A percentile compares a stretch with the other conserved stretches of the same genome.
These are phyloP conservation scores for Conus canariensis DNA, from an alignment of 2,888 invertebrate species.

Conservation along the genomic window DNA sequence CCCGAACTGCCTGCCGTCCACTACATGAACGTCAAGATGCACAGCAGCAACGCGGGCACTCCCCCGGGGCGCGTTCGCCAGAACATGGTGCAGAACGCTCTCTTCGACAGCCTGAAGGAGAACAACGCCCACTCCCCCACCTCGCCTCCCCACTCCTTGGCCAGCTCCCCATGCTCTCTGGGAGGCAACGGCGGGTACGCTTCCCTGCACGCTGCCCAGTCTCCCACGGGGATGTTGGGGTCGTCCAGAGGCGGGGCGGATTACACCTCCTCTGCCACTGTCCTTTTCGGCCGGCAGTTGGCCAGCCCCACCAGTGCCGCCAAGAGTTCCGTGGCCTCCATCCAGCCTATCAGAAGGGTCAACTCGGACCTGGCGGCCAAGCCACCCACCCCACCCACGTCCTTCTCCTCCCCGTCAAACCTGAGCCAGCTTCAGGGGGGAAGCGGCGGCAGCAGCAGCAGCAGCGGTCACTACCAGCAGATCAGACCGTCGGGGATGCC, in stretches of 20 bases:
- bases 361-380: constrained; percentile 51
- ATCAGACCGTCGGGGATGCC: constrained; percentile 20
- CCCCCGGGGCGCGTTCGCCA: constrained; percentile 32
- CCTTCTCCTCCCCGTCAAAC: constrained; percentile 52
- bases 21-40: constrained; percentile 73
- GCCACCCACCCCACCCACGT: constrained; percentile 48
- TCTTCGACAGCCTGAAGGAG: constrained; percentile 70
- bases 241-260: background rate
- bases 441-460: constrained; percentile 19
- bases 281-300: constrained; percentile 1
- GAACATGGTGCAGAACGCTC: constrained; percentile 63
- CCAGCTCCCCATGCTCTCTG: constrained; percentile 46
- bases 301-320: constrained; percentile 26
- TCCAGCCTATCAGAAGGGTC: constrained; percentile 48
- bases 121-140: constrained; percentile 16
- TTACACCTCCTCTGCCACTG: background rate
- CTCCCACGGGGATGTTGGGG: background rate
- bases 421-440: constrained; percentile 47
- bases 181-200: constrained; percentile 42
- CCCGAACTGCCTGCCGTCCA: constrained; percentile 77
- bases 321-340: constrained; percentile 35
- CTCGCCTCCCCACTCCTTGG: constrained; percentile 42
- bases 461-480: constrained; percentile 44
- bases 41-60: constrained; percentile 41
- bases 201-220: constrained; percentile 2